phyloP scores from a whole-genome alignment of 2,797 vertebrate species.

The Hipposideros larvatus region DNA sequence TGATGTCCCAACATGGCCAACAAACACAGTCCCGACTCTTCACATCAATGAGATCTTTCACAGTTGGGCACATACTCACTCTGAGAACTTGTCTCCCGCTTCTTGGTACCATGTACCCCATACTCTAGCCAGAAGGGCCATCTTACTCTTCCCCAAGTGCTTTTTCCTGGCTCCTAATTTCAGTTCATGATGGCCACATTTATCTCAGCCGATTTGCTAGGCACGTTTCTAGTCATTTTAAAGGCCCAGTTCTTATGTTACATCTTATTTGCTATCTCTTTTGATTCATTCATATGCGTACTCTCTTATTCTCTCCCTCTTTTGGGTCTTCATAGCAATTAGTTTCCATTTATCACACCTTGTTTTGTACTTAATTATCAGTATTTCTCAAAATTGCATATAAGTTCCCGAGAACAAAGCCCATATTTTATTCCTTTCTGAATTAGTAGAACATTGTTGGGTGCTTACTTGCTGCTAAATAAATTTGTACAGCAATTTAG shows the following conservation, averaged over 20 bases:
- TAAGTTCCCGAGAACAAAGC: not conserved
- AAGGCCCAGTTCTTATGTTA: not conserved
- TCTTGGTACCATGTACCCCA: not conserved
- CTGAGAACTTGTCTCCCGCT: not conserved
- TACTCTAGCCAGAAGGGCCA: not conserved
- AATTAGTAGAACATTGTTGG: not conserved
- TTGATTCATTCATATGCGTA: not conserved
- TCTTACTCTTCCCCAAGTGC: not conserved
- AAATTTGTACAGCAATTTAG: constrained; percentile 16
- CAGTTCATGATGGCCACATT: not conserved
- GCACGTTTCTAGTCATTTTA: constrained; percentile 5
- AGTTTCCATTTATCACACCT: not conserved
- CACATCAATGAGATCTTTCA: not conserved
- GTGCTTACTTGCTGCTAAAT: constrained; percentile 3
- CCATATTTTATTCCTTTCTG: constrained; percentile 5
- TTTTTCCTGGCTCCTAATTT: not conserved
- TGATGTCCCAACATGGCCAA: not conserved
- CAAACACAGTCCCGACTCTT: not conserved
- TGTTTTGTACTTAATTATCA: constrained; percentile 41
- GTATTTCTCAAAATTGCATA: not conserved
- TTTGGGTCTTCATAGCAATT: not conserved
- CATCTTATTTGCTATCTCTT: not conserved
- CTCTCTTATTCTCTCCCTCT: not conserved
- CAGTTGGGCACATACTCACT: not conserved
- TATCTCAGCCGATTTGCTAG: not conserved